Percentiles rank a stretch among this genome's conserved stretches.
phyloP scores from a whole-genome alignment of 2,113 vertebrate species.

The Zosterops lateralis region DNA sequence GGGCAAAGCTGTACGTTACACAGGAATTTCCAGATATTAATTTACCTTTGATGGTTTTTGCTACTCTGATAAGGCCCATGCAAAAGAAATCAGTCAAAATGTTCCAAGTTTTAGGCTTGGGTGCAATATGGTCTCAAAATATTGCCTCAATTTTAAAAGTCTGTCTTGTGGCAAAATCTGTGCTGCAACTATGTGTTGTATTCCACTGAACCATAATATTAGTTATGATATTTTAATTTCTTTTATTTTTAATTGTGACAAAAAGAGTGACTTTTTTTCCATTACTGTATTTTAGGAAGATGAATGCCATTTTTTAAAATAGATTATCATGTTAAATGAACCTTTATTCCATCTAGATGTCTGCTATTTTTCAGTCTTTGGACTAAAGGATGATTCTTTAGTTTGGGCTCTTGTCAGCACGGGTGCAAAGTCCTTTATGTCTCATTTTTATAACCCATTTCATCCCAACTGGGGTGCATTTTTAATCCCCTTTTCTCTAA shows the following conservation, averaged over 20 bases:
- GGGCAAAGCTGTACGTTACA: background rate
- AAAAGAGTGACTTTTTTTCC: background rate
- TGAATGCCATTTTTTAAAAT: fast-evolving
- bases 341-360: background rate
- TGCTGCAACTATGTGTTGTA: background rate
- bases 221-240: background rate
- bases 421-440: background rate
- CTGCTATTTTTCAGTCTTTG: background rate
- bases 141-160: background rate
- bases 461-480: background rate
- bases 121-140: background rate
- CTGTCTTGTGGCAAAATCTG: background rate
- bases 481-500: background rate
- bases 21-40: background rate
- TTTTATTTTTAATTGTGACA: background rate
- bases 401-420: background rate
- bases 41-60: background rate
- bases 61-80: background rate
- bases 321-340: background rate
- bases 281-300: background rate
- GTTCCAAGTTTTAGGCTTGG: background rate
- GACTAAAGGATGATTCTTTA: background rate
- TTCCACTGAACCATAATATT: background rate
- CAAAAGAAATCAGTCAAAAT: background rate
- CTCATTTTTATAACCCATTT: background rate